phyloP scores from a whole-genome alignment of 2,113 vertebrate species.

The Athene cunicularia region DNA sequence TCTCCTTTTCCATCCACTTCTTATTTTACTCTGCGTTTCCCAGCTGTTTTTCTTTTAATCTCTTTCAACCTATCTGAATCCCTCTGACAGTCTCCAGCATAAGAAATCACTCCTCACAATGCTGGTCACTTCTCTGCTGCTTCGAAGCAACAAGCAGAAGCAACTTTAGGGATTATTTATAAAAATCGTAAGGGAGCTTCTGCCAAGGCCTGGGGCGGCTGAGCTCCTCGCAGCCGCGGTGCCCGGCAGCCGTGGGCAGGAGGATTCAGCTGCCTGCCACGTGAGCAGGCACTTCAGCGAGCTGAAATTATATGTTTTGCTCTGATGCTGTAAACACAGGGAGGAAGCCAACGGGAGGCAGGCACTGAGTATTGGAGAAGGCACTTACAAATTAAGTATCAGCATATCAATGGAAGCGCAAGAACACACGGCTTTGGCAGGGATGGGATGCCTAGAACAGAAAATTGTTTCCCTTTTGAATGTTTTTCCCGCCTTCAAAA shows the following conservation, averaged over 20 bases:
- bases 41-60: not conserved
- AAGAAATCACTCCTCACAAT: not conserved
- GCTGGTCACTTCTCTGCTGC: not conserved
- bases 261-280: slow-evolving; percentile 13
- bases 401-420: not conserved
- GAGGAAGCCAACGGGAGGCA: not conserved
- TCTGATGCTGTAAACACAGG: not conserved
- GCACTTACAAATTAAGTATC: not conserved
- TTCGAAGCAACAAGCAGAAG: not conserved
- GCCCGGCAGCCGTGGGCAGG: not conserved
- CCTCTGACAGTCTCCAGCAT: not conserved
- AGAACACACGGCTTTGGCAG: not conserved
- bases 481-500: not conserved
- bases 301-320: not conserved
- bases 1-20: not conserved
- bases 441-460: not conserved
- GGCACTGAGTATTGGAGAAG: not conserved
- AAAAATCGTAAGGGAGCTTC: not conserved
- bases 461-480: not conserved
- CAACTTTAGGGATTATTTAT: not conserved
- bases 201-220: not conserved
- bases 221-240: not conserved
- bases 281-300: not conserved
- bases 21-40: not conserved
- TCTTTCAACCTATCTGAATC: not conserved